phyloP scores from a whole-genome alignment of 1,140 invertebrate genomes.

The Diorhabda sublineata region DNA sequence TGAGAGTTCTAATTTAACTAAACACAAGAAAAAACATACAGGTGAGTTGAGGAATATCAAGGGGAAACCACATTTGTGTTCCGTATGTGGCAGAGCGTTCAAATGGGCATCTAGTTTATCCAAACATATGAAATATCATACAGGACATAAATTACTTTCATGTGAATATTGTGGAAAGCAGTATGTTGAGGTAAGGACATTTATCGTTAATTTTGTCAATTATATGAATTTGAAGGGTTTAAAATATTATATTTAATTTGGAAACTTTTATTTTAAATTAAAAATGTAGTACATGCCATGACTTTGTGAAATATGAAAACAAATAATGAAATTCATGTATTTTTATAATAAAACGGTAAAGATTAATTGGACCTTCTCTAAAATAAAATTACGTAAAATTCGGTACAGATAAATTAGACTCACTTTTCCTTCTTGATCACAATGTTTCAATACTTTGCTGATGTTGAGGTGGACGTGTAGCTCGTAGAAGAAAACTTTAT shows the following conservation, averaged over 20 bases:
- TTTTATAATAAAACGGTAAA: not conserved
- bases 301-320: not conserved
- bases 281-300: not conserved
- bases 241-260: too few species aligned
- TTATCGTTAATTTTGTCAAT: not conserved
- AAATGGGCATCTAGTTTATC: constrained; percentile 50
- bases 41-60: constrained; percentile 49
- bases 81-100: constrained; percentile 47
- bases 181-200: constrained; percentile 45
- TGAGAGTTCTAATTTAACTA: constrained; percentile 50
- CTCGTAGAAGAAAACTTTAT: constrained; percentile 91
- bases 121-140: constrained; percentile 51
- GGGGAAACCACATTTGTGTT: constrained; percentile 49
- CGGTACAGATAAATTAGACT: not conserved
- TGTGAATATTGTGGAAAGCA: constrained; percentile 47
- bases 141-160: constrained; percentile 46
- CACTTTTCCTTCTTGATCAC: constrained; percentile 63
- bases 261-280: too few species aligned
- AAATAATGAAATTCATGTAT: too few species aligned
- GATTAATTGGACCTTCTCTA: not conserved
- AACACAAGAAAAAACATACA: constrained; percentile 52
- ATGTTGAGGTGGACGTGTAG: constrained; percentile 88
- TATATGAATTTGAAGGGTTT: too few species aligned
- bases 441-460: constrained; percentile 80
- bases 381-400: too few species aligned